These are phyloP conservation scores for Harpalus rufipes DNA, from an alignment of 2,888 invertebrate species.

Conservation along the genomic window DNA sequence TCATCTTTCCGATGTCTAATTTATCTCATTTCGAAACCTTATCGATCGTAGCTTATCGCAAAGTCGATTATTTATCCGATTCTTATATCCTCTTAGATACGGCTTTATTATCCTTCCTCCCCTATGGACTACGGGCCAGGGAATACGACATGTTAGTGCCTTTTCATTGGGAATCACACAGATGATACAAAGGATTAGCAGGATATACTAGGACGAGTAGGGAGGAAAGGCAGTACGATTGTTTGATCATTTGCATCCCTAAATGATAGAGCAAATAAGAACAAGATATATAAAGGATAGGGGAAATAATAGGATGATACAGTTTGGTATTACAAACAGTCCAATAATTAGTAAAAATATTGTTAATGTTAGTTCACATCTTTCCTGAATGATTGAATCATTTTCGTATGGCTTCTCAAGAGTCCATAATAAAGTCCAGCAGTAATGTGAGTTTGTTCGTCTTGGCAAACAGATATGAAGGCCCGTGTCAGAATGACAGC, in stretches of 20 bases:
- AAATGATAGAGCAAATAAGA: not conserved
- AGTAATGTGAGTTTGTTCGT: no score
- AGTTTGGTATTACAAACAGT: no score
- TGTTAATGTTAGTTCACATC: no score
- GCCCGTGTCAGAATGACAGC: no score
- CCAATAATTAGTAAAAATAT: no score
- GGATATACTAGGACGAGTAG: not conserved
- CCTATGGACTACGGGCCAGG: not conserved
- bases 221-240: not conserved
- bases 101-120: slow-evolving; percentile 37
- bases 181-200: slow-evolving; percentile 20
- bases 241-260: not conserved
- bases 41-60: not conserved
- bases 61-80: slow-evolving; percentile 43
- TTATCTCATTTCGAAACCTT: not conserved
- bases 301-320: no score
- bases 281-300: no score
- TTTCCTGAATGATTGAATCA: no score
- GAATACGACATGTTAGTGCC: slow-evolving; percentile 28
- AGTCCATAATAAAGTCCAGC: no score
- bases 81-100: slow-evolving; percentile 39
- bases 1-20: no score
- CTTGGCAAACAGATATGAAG: no score
- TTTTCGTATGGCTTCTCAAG: no score
- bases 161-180: slow-evolving; percentile 48